Evolutionary conservation across 2,888 invertebrate species (phyloP).

Genomic region (Erebia epiphron): DNA sequence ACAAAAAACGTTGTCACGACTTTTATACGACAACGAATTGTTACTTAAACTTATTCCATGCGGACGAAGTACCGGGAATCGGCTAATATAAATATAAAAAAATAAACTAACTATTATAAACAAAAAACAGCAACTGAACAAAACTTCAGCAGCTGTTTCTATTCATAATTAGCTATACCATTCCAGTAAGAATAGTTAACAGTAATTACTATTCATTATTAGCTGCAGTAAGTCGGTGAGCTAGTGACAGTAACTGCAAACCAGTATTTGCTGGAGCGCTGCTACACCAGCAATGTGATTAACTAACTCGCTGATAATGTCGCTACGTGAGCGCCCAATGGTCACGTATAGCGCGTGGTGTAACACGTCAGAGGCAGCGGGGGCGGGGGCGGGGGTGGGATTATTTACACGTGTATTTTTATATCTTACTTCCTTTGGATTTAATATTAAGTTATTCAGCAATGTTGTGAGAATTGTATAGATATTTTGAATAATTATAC

Average conservation of each 20-base stretch:
- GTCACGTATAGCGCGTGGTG: slow-evolving; percentile 37
- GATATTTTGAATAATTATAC: no score
- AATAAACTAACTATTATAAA: no score
- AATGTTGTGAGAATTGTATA: no score
- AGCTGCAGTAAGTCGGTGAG: slow-evolving; percentile 2
- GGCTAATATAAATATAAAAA: no score
- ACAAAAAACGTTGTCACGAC: no score
- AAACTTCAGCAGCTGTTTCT: neutral
- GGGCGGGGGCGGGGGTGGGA: neutral
- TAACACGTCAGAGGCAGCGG: neutral
- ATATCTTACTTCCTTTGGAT: neutral
- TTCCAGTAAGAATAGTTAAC: neutral
- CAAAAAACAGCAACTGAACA: neutral
- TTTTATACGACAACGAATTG: no score
- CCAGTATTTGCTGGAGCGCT: slow-evolving; percentile 44
- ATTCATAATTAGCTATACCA: neutral
- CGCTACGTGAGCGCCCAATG: slow-evolving; percentile 44
- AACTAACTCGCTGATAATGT: slow-evolving; percentile 52
- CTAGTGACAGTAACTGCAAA: slow-evolving; percentile 30
- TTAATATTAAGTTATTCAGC: no score
- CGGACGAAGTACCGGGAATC: no score
- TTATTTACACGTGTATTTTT: neutral
- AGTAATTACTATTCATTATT: neutral
- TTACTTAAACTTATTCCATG: no score
- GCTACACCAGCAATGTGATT: slow-evolving; percentile 47